Conservation (phyloP, 2,113 vertebrate species). For the Dipodomys merriami region DNA sequence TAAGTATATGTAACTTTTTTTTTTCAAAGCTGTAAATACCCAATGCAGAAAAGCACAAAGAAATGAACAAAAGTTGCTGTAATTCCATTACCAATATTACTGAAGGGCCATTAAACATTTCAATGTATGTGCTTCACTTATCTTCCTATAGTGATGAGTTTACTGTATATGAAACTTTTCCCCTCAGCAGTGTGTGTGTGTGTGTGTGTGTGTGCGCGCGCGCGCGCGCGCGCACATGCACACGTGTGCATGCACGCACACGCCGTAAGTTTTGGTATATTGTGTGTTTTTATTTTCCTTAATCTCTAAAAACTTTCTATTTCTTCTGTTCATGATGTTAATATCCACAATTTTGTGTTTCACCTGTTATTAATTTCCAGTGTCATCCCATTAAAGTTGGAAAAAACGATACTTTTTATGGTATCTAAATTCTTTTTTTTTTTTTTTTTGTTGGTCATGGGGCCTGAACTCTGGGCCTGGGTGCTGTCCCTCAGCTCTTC, state of each 20-base stretch:
- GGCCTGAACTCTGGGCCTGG: no score
- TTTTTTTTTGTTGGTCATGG: neutral
- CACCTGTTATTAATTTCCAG: neutral
- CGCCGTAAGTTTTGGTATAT: neutral
- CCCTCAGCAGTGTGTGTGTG: neutral
- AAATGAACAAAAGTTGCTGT: conserved; percentile 10
- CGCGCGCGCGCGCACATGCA: no score
- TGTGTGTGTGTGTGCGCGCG: no score
- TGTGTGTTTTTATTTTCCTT: neutral
- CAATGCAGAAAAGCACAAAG: neutral
- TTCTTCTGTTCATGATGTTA: neutral
- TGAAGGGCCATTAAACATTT: no score
- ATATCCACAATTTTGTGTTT: conserved; percentile 9
- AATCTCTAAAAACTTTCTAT: neutral
- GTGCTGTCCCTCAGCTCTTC: no score
- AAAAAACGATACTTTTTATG: neutral
- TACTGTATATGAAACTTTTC: neutral
- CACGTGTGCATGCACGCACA: no score
- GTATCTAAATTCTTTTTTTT: neutral
- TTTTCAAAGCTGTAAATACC: conserved; percentile 23
- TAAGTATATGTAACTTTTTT: no score
- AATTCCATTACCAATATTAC: neutral
- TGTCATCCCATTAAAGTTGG: neutral
- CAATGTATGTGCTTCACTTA: neutral
- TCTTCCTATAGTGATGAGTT: neutral